A percentile compares a stretch with the other conserved stretches of the same genome.
Conservation (phyloP, 1,140 invertebrate species). For the Archivesica marissinica region DNA sequence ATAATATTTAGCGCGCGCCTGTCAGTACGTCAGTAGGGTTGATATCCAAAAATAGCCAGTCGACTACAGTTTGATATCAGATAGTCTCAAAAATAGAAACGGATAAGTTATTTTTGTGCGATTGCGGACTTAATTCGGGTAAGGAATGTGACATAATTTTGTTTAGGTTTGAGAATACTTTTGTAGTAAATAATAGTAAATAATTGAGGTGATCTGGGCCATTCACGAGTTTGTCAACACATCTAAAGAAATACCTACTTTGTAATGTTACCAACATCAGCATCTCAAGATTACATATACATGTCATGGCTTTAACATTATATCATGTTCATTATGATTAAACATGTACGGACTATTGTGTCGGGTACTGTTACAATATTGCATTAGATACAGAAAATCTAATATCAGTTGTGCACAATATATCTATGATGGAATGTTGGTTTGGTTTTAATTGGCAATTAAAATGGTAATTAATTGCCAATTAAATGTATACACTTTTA, state of each 20-base stretch:
- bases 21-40: slow-evolving; percentile 41
- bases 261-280: too few relatives aligned
- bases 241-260: too few relatives aligned
- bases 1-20: slow-evolving; percentile 46
- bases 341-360: too few relatives aligned
- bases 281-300: too few relatives aligned
- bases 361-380: too few relatives aligned
- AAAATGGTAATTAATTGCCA: not conserved
- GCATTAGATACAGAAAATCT: too few relatives aligned
- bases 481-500: too few relatives aligned
- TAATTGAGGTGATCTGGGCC: not conserved
- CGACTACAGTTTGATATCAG: slow-evolving; percentile 58
- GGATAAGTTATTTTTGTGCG: slow-evolving; percentile 63
- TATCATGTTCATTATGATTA: too few relatives aligned
- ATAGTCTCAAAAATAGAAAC: slow-evolving; percentile 61
- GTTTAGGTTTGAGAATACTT: slow-evolving; percentile 51
- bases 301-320: too few relatives aligned
- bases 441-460: not conserved
- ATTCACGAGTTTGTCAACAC: not conserved
- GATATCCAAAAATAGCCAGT: slow-evolving; percentile 61
- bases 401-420: too few relatives aligned
- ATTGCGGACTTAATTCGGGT: slow-evolving; percentile 63
- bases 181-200: slow-evolving; percentile 55
- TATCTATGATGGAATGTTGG: too few relatives aligned
- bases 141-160: slow-evolving; percentile 63